These are phyloP conservation scores for Ceratoteleas bidentatus DNA, from an alignment of 1,140 invertebrate genomes.

Conservation along the genomic window DNA sequence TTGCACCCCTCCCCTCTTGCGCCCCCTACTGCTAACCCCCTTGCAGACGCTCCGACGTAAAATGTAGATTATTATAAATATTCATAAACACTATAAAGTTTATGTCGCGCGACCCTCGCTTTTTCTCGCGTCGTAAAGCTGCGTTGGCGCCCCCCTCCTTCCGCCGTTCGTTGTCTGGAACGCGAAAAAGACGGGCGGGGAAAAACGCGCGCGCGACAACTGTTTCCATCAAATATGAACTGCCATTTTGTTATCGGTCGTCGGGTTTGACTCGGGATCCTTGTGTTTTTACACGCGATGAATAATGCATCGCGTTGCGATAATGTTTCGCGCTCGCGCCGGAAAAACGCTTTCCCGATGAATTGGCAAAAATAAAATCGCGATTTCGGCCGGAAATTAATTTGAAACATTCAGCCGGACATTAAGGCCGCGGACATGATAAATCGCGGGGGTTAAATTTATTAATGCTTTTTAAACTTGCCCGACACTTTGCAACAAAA, in stretches of 20 bases:
- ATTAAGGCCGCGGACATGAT: slow-evolving; percentile 31
- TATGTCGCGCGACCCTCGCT: slow-evolving; percentile 68
- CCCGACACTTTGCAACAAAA: slow-evolving; percentile 31
- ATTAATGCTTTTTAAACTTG: slow-evolving; percentile 47
- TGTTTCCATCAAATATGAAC: slow-evolving; percentile 38
- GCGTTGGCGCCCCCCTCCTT: slow-evolving; percentile 6
- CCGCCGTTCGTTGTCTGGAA: slow-evolving; percentile 14
- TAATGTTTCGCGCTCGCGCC: slow-evolving; percentile 33
- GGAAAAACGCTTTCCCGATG: slow-evolving; percentile 15
- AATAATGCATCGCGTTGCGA: slow-evolving; percentile 49
- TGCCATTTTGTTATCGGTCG: slow-evolving; percentile 50
- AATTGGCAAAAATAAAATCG: slow-evolving; percentile 12
- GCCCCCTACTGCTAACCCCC: slow-evolving; percentile 1
- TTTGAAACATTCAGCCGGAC: slow-evolving; percentile 29
- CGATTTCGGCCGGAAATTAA: slow-evolving; percentile 5
- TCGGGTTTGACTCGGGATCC: too few species aligned
- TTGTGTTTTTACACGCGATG: slow-evolving; percentile 29
- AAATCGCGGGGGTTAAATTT: slow-evolving; percentile 44
- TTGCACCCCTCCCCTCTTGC: too few species aligned
- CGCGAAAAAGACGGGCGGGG: neutral
- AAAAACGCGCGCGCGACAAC: slow-evolving; percentile 16
- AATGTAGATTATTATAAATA: slow-evolving; percentile 76
- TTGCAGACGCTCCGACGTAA: slow-evolving; percentile 60
- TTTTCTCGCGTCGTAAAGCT: slow-evolving; percentile 70
- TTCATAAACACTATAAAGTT: slow-evolving; percentile 76